A percentile compares a stretch with the other conserved stretches of the same genome.
These are phyloP conservation scores for Drosophila kepulauana DNA, from an alignment of 1,140 invertebrate species.

Conservation along the genomic window DNA sequence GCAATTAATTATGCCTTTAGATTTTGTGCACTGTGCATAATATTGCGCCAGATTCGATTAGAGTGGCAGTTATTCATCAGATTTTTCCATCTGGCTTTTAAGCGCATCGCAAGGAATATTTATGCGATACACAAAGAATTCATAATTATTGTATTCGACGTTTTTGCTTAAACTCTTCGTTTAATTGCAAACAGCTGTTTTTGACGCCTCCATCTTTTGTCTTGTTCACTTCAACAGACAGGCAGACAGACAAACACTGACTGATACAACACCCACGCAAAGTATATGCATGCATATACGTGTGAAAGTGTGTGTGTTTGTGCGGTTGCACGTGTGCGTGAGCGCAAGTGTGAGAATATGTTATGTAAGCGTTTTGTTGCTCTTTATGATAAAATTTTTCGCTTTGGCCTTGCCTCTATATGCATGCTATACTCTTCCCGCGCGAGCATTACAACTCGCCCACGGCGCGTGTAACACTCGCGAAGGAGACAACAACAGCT, in stretches of 20 bases:
- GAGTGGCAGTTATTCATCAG: not conserved
- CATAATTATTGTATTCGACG: not conserved
- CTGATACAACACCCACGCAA: slow-evolving; percentile 43
- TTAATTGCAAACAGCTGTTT: slow-evolving; percentile 25
- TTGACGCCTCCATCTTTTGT: not conserved
- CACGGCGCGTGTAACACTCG: not conserved
- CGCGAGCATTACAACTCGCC: not conserved
- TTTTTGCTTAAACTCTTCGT: slow-evolving; percentile 3
- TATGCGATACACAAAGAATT: not conserved
- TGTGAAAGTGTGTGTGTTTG: not conserved
- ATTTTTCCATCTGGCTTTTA: not conserved
- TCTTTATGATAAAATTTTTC: slow-evolving; percentile 62
- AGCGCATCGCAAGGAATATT: no score
- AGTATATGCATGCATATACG: not conserved
- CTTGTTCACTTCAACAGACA: not conserved
- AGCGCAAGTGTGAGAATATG: slow-evolving; percentile 28
- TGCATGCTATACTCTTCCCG: slow-evolving; percentile 1
- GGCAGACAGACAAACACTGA: slow-evolving; percentile 17
- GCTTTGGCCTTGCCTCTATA: slow-evolving; percentile 46
- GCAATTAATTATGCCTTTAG: slow-evolving; percentile 58
- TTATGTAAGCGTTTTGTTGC: slow-evolving; percentile 61
- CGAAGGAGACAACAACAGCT: not conserved
- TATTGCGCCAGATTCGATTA: slow-evolving; percentile 37
- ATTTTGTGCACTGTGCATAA: slow-evolving; percentile 47
- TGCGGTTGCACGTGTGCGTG: slow-evolving; percentile 10